Evolutionary conservation across 2,888 invertebrate species (phyloP).

Genomic region (Pogonocherus hispidulus): DNA sequence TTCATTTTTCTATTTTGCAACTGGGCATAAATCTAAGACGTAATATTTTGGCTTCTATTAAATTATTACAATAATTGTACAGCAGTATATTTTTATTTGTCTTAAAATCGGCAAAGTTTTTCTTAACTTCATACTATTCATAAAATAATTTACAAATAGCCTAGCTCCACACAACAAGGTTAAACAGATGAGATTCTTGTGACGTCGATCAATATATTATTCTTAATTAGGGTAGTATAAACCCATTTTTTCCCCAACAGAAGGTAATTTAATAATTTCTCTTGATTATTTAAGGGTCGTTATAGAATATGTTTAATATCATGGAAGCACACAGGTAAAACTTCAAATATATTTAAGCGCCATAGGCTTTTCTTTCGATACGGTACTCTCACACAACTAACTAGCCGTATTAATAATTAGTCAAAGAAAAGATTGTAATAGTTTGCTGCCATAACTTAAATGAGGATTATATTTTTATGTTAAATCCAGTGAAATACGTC

Average conservation of each 20-base stretch:
- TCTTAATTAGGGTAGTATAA: slow-evolving; percentile 17
- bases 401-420: slow-evolving; percentile 54
- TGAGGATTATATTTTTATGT: slow-evolving; percentile 23
- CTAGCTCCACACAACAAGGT: no score
- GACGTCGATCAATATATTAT: slow-evolving; percentile 17
- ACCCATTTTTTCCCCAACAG: slow-evolving; percentile 1
- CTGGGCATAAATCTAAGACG: no score
- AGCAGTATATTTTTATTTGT: no score
- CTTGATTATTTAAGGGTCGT: slow-evolving; percentile 37
- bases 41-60: no score
- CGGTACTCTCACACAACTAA: slow-evolving; percentile 58
- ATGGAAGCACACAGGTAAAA: slow-evolving; percentile 33
- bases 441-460: slow-evolving; percentile 21
- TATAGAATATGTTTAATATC: slow-evolving; percentile 27
- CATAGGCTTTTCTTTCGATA: slow-evolving; percentile 56
- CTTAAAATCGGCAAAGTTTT: no score
- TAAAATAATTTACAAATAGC: no score
- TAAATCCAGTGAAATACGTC: slow-evolving; percentile 27
- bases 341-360: slow-evolving; percentile 49
- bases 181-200: no score
- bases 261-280: slow-evolving; percentile 26
- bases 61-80: no score
- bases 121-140: no score
- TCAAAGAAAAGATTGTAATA: slow-evolving; percentile 43
- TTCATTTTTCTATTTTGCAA: no score